Evolutionary conservation across 2,888 invertebrate species (phyloP).

Genomic region (Acrobasis suavella): DNA sequence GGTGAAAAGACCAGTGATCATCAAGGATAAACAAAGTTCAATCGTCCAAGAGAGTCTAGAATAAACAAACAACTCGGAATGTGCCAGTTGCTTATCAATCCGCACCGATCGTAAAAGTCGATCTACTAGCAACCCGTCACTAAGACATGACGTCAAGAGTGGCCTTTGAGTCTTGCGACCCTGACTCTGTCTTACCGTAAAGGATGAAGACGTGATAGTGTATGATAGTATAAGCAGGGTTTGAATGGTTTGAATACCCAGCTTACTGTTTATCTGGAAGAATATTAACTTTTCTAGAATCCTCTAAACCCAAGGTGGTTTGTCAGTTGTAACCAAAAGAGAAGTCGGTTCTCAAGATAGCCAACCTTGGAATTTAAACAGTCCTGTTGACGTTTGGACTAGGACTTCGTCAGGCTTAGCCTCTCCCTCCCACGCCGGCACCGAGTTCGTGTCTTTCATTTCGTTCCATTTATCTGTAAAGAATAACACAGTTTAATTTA

Average conservation of each 20-base stretch:
- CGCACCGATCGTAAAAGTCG: not conserved
- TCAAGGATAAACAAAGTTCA: no score
- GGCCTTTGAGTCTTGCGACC: no score
- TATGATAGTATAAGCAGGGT: no score
- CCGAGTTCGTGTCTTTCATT: slow-evolving; percentile 85
- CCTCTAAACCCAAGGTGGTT: not conserved
- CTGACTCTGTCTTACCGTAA: no score
- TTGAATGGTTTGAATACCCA: no score
- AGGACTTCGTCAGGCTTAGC: slow-evolving; percentile 85
- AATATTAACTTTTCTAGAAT: not conserved
- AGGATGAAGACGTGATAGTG: no score
- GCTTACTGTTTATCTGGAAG: no score
- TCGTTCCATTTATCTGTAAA: slow-evolving; percentile 90
- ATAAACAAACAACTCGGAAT: no score
- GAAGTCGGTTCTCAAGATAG: not conserved
- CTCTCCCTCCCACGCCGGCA: slow-evolving; percentile 76
- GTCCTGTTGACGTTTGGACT: slow-evolving; percentile 91
- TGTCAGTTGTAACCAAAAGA: not conserved
- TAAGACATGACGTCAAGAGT: no score
- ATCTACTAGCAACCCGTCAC: no score
- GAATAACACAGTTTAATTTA: not conserved
- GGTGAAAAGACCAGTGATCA: no score
- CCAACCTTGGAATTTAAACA: slow-evolving; percentile 90
- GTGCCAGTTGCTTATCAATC: no score
- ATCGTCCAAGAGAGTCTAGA: not conserved